Base-by-base conservation (phyloP, 2,113 vertebrate genomes). In the Litocranius walleri region DNA sequence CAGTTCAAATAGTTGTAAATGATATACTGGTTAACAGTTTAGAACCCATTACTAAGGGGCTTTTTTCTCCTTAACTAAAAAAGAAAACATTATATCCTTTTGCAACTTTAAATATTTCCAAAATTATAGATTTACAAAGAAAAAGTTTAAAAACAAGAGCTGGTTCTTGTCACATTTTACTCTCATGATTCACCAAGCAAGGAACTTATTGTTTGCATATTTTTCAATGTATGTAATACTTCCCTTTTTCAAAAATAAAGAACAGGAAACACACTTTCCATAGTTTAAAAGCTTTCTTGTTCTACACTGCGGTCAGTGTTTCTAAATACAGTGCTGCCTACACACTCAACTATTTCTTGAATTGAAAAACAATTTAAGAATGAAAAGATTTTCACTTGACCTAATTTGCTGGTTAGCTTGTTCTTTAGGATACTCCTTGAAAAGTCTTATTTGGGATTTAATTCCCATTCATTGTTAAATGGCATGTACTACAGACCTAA, bases 341-440 rank as follows among this genome's bases (percentile, higher is more conserved):
- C n/a, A 95, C 61, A 74, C 17, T 62, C 30, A 78, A 96, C 54
- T 90, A 96, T 87, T 95, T 95, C 67, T 40, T 64, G 64, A 96
- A 90, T 7, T 95, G 33, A 96, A 91, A 97, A 95, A 93, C 33
- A 96, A 90, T 92, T 86, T 87, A 81, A 97, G 50, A 94, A 96
- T 67, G 43, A 54, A 91, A 96, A 95, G 71, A 95, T 96, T 93
- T 95, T 36, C 95, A 95, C n/a, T 54, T 88, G 77, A 92, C 16
- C 61, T 94, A 88, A 86, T 92, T 96, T 90, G 12, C 56, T 85
- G 19, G 21, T 59, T 64, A 93, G 52, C 57, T 96, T 94, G 43
- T 50, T 83, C 59, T 94, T 94, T 71, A 90, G 80, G 48, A 95
- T 90, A 94, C 15, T 90, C 15, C 30, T 59, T 91, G 23, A 11